phyloP scores from a whole-genome alignment of 2,888 invertebrate species.

The Dryobotodes eremita region DNA sequence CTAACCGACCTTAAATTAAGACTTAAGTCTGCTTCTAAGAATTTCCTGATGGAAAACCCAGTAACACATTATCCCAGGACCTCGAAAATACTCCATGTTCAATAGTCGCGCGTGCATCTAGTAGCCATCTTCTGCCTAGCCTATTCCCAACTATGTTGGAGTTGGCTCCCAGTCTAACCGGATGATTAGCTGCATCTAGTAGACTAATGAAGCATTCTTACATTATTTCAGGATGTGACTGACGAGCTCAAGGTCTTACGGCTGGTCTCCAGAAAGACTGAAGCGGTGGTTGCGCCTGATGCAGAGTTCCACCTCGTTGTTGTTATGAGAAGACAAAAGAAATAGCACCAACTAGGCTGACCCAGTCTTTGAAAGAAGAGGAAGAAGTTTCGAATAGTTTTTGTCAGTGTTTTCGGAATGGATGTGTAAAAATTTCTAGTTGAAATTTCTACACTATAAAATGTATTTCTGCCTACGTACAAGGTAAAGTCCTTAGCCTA shows the following conservation, averaged over 20 bases:
- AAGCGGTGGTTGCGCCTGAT: constrained; percentile 87
- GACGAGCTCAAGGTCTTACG: constrained; percentile 84
- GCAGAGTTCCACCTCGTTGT: constrained; percentile 85
- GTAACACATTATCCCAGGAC: not conserved
- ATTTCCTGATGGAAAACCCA: not conserved
- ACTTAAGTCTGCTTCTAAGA: not conserved
- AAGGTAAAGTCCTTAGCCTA: not conserved
- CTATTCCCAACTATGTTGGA: not conserved
- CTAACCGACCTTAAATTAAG: too few relatives aligned
- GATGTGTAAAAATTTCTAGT: not conserved
- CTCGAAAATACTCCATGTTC: not conserved
- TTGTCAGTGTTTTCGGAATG: not conserved
- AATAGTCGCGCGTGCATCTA: too few relatives aligned
- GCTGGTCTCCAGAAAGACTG: constrained; percentile 84
- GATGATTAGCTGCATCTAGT: not conserved
- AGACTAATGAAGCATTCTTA: not conserved
- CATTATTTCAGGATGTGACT: constrained; percentile 80
- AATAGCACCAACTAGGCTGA: not conserved
- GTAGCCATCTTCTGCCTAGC: not conserved
- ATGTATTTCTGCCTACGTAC: not conserved
- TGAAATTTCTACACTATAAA: not conserved
- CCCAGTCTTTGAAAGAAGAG: not conserved
- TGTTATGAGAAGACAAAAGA: constrained; percentile 80
- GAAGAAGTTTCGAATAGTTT: too few relatives aligned
- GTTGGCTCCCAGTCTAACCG: too few relatives aligned